Base-by-base conservation (phyloP, 2,888 invertebrate species). In the Drosophila quasianomalipes region DNA sequence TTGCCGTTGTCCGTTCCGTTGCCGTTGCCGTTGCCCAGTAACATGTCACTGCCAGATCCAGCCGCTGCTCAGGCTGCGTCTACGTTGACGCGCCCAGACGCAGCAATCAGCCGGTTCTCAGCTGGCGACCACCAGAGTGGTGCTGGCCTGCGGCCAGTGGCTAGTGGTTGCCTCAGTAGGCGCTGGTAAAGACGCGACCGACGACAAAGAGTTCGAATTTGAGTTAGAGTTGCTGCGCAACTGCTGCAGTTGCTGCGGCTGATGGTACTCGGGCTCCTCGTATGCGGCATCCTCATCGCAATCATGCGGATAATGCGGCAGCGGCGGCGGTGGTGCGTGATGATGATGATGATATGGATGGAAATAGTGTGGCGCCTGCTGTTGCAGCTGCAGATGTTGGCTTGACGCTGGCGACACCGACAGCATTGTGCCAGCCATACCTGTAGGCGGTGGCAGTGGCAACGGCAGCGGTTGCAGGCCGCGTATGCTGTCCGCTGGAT, bases 401-500 rank as follows among this genome's bases (percentile, higher is more conserved):
- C 66, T 77, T 74, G 68, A 65, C 75, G 80, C 31, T 71, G 84
- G 69, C 58, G 85, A 61, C 70, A 76, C 66, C 53, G 82, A 55
- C 53, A 74, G 53, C 70, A 69, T 71, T 53, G 80, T 62, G 26
- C 79, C 72, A 22, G 74, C 53, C 57, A 79, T 54, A 26, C 28
- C 52, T 44, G 76, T 76, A 74, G 78, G 74, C 59, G 80, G 79
- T 66, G 67, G 81, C 70, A 85, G 30, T 26, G 83, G 75, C 83
- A 85, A 54, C 22, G 80, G 81, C 70, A 81, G 85, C 80, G 76
- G 92, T 35, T 91, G 92, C 80, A 93, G 70, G 47, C 93, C 93
- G 31, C 93, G 91, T 83, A 93, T 93, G 66, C 93, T 93, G 70
- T 93, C 93, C 58, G 93, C 93, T 72, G 93, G 93, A 85, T 93